Conservation (phyloP, 2,888 invertebrate species). For the Harpagoxenus sublaevis region DNA sequence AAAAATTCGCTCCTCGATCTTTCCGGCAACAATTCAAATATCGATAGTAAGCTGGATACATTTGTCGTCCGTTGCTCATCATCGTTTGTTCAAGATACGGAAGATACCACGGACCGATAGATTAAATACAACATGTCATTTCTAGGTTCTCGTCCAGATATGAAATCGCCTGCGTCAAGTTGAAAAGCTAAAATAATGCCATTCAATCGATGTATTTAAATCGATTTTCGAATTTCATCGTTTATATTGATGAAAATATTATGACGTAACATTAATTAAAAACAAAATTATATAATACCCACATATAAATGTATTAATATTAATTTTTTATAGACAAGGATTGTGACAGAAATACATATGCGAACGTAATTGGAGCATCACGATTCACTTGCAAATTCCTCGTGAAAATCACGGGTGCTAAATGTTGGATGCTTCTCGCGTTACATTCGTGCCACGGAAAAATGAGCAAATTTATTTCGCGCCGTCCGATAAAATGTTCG, state of each 20-base stretch:
- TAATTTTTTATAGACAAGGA: not conserved
- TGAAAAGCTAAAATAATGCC: not conserved
- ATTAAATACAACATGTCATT: not conserved
- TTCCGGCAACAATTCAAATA: not conserved
- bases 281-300: not conserved
- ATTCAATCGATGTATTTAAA: not conserved
- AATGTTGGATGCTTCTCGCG: not conserved
- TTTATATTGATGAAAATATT: not conserved
- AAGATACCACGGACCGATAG: conserved; percentile 20
- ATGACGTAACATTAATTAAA: not conserved
- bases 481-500: conserved; percentile 39
- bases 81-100: conserved; percentile 32
- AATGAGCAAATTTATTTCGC: conserved; percentile 18
- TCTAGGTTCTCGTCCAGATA: not conserved
- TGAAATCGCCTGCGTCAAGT: not conserved
- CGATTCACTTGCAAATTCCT: not conserved
- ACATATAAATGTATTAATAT: not conserved
- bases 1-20: not conserved
- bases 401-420: not conserved
- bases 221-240: not conserved
- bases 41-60: not conserved
- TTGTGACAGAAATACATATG: not conserved
- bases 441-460: not conserved
- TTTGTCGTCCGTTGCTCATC: conserved; percentile 19
- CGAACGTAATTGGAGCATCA: not conserved